A percentile compares a stretch with the other conserved stretches of the same genome.
Conservation (phyloP, 1,140 invertebrate species). For the Bilobella aurantiaca region DNA sequence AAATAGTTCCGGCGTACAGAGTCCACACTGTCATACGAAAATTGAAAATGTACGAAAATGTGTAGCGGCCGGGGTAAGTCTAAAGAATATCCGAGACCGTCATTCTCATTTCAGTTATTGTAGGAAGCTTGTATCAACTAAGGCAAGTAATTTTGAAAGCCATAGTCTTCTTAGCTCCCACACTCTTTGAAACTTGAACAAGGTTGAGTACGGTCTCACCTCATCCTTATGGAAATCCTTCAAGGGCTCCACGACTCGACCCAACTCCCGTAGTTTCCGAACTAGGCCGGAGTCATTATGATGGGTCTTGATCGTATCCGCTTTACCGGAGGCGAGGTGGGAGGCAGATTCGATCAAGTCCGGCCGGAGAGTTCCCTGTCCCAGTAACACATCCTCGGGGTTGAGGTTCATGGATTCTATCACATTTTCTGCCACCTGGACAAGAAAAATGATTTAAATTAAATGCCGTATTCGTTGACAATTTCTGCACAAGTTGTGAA, state of each 20-base stretch:
- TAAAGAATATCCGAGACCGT: not conserved
- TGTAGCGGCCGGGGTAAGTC: too few relatives aligned
- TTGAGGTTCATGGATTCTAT: slow-evolving; percentile 69
- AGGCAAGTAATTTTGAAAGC: not conserved
- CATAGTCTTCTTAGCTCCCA: not conserved
- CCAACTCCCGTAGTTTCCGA: slow-evolving; percentile 68
- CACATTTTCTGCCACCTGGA: slow-evolving; percentile 64
- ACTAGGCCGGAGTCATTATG: slow-evolving; percentile 97
- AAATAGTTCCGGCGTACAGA: not conserved
- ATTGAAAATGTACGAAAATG: slow-evolving; percentile 6
- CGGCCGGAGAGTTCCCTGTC: slow-evolving; percentile 86
- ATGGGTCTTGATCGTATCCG: slow-evolving; percentile 98
- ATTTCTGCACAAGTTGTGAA: too few relatives aligned
- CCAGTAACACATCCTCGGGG: slow-evolving; percentile 73
- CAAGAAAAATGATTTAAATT: slow-evolving; percentile 17
- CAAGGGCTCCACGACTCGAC: slow-evolving; percentile 90
- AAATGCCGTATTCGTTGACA: too few relatives aligned
- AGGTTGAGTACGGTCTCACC: slow-evolving; percentile 45
- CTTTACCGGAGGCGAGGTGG: slow-evolving; percentile 53
- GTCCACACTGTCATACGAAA: too few relatives aligned
- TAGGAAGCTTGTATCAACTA: slow-evolving; percentile 8
- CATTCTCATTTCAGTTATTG: slow-evolving; percentile 5
- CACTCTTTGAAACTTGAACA: slow-evolving; percentile 3
- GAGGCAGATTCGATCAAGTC: slow-evolving; percentile 98
- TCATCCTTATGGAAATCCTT: slow-evolving; percentile 99